Evolutionary conservation across 2,888 invertebrate genomes (phyloP), one percentile per base, ranked within the genome.

Genomic region (Aspidiotus rigidus): DNA sequence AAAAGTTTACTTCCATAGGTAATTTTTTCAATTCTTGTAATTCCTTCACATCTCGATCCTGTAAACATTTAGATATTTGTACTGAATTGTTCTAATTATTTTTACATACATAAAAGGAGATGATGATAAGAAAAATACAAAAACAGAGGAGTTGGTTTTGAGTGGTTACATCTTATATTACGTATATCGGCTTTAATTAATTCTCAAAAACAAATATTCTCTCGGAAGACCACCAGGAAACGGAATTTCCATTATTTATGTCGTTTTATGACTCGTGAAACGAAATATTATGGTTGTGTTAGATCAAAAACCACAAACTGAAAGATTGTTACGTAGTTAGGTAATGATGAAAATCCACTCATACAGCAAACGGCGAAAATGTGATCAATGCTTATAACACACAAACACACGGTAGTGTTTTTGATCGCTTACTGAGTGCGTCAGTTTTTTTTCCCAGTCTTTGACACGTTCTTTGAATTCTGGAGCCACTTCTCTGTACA

Each of bases 391-490:
- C 2, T 3, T 5, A 11, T 3, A 57, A 42, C 15, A 63, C 63
- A n/a, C 17, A 53, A 7, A 53, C 53, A 62, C 44, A 49, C 28
- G 28, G 5, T 28, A 28, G 28, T 28, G 28, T 28, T 28, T 28
- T 28, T 13, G 56, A 17, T 49, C 6, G 67, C 86, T 87, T 87
- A 87, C 87, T 77, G 86, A 86, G 78, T 85, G 85, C 74, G 86
- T 81, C 74, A 88, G 83, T 79, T 87, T 86, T 79, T 83, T 83
- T 78, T 87, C 92, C 77, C 92, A 81, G 75, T 87, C 85, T 83
- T 87, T 88, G 72, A 92, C 90, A 72, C 92, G 84, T 78, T 90
- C 90, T 79, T 86, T 86, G 80, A 92, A 92, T 77, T 88, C 84
- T 8, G 89, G 88, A 15, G 92, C 91, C 70, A 86, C 88, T 78